phyloP scores from a whole-genome alignment of 2,888 invertebrate genomes.

The Dromius quadrimaculatus region DNA sequence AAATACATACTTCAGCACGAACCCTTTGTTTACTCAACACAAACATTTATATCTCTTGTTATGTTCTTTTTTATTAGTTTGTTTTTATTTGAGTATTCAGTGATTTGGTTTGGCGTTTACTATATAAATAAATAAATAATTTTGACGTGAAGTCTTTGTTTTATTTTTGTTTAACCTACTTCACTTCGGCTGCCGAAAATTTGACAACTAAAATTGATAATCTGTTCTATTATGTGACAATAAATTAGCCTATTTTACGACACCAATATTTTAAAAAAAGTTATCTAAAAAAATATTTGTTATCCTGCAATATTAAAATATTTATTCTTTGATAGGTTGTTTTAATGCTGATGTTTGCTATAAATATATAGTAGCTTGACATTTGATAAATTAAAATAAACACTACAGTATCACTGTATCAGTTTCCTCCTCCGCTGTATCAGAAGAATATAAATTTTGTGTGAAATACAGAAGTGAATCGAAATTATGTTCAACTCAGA shows the following conservation, averaged over 20 bases:
- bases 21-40: slow-evolving; percentile 32
- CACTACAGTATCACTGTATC: slow-evolving; percentile 9
- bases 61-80: slow-evolving; percentile 23
- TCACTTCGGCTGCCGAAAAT: not conserved
- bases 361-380: slow-evolving; percentile 3
- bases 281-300: slow-evolving; percentile 1
- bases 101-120: slow-evolving; percentile 26
- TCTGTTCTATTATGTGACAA: no score
- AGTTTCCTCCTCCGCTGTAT: no score
- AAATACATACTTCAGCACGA: slow-evolving; percentile 8
- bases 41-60: slow-evolving; percentile 21
- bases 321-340: slow-evolving; percentile 23
- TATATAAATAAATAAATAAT: slow-evolving; percentile 31
- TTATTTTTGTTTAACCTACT: slow-evolving; percentile 19
- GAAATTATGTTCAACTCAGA: no score
- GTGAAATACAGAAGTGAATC: no score
- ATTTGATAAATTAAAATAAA: slow-evolving; percentile 9
- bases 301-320: slow-evolving; percentile 6
- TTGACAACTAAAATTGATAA: no score
- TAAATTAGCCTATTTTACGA: no score
- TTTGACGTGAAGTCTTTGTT: slow-evolving; percentile 8
- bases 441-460: no score
- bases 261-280: not conserved
- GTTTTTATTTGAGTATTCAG: slow-evolving; percentile 3
- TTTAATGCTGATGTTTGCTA: slow-evolving; percentile 16